These are phyloP conservation scores for Danio rerio DNA, from an alignment of 2,113 vertebrate species.

Conservation along the genomic window GRCz12tu NC_133177.1:26924001-26924500, in stretches of 20 bases:
- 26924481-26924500: too few relatives aligned
- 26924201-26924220: background rate
- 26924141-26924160: background rate
- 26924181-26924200: conserved; percentile 1
- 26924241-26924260: background rate
- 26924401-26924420: too few relatives aligned
- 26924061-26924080: background rate
- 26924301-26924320: background rate
- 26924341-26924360: background rate
- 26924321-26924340: background rate
- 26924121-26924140: background rate
- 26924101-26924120: background rate
- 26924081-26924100: background rate
- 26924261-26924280: background rate
- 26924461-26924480: too few relatives aligned
- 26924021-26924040: background rate
- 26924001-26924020: background rate
- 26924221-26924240: background rate
- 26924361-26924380: background rate
- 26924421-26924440: too few relatives aligned
- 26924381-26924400: background rate
- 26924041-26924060: background rate
- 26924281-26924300: background rate
- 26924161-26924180: conserved; percentile 4
- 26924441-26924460: too few relatives aligned